Percentiles rank a stretch among this genome's conserved stretches.
phyloP scores from a whole-genome alignment of 2,888 invertebrate genomes.

The Patella ulyssiponensis region DNA sequence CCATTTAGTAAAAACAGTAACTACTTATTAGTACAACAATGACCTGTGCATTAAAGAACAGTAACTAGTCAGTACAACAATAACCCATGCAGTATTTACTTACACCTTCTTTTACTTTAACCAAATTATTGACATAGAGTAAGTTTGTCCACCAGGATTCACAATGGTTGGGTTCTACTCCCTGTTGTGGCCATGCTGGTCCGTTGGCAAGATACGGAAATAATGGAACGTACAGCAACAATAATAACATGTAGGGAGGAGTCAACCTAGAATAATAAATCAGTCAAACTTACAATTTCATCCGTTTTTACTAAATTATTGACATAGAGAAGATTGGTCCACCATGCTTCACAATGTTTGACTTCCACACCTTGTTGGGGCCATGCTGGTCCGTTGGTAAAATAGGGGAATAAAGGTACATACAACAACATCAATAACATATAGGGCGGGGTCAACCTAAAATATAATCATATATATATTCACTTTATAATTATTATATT shows the following conservation, averaged over 20 bases:
- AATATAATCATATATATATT: constrained; percentile 11
- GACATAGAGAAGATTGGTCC: constrained; percentile 57
- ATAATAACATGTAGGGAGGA: background rate
- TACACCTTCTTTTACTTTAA: constrained; percentile 38
- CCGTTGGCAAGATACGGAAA: constrained; percentile 51
- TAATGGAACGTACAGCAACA: background rate
- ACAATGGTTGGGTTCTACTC: constrained; percentile 46
- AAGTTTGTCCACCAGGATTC: constrained; percentile 57
- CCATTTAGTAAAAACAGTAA: too few relatives aligned
- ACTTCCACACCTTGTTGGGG: constrained; percentile 42
- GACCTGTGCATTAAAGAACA: too few relatives aligned
- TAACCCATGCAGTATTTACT: background rate
- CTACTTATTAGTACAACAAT: too few relatives aligned
- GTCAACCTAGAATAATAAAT: background rate
- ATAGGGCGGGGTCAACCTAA: constrained; percentile 58
- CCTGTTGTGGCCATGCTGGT: constrained; percentile 49
- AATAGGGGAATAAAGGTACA: constrained; percentile 49
- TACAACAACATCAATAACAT: constrained; percentile 58
- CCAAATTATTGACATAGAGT: constrained; percentile 59
- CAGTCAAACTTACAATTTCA: constrained; percentile 29
- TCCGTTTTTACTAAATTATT: constrained; percentile 53
- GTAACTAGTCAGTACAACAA: too few relatives aligned
- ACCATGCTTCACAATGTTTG: constrained; percentile 53
- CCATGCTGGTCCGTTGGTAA: constrained; percentile 53
- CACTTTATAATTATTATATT: too few relatives aligned